A percentile compares a stretch with the other conserved stretches of the same genome.
Evolutionary conservation across 2,888 invertebrate genomes (phyloP).

Genomic region (Rotaria magnacalcarata): DNA sequence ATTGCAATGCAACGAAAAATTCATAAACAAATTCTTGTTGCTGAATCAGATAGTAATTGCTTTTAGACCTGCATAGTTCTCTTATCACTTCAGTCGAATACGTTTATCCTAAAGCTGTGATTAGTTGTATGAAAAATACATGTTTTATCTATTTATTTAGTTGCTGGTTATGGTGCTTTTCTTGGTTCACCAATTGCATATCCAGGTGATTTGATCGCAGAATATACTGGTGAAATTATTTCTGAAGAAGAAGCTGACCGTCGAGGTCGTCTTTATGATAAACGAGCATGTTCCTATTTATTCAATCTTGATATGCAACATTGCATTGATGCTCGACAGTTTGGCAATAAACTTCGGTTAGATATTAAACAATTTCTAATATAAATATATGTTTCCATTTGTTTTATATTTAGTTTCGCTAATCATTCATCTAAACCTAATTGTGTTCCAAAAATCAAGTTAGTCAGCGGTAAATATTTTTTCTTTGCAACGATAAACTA

Average conservation of each 20-base stretch:
- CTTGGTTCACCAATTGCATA: slow-evolving; percentile 88
- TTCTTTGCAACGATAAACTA: not conserved
- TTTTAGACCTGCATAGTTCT: not conserved
- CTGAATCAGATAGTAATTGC: not conserved
- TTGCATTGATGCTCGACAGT: slow-evolving; percentile 62
- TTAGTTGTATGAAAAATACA: too few relatives aligned
- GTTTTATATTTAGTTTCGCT: not conserved
- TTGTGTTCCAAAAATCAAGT: not conserved
- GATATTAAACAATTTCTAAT: not conserved
- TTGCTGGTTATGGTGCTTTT: slow-evolving; percentile 98
- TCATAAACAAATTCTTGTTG: slow-evolving; percentile 32
- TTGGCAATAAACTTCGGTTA: slow-evolving; percentile 91
- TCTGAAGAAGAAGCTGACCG: slow-evolving; percentile 92
- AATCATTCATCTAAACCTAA: slow-evolving; percentile 10
- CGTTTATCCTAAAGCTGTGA: too few relatives aligned
- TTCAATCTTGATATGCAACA: slow-evolving; percentile 32
- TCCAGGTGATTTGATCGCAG: slow-evolving; percentile 90
- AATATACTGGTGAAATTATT: slow-evolving; percentile 86
- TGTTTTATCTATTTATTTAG: not conserved
- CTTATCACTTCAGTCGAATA: too few relatives aligned
- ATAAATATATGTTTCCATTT: too few relatives aligned
- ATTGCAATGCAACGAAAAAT: slow-evolving; percentile 9
- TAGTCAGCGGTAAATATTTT: slow-evolving; percentile 6
- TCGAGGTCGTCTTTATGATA: slow-evolving; percentile 96
- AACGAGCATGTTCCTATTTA: slow-evolving; percentile 70